These are phyloP conservation scores for Stenopsyche tienmushanensis DNA, from an alignment of 1,140 invertebrate species.

Conservation along the genomic window DNA sequence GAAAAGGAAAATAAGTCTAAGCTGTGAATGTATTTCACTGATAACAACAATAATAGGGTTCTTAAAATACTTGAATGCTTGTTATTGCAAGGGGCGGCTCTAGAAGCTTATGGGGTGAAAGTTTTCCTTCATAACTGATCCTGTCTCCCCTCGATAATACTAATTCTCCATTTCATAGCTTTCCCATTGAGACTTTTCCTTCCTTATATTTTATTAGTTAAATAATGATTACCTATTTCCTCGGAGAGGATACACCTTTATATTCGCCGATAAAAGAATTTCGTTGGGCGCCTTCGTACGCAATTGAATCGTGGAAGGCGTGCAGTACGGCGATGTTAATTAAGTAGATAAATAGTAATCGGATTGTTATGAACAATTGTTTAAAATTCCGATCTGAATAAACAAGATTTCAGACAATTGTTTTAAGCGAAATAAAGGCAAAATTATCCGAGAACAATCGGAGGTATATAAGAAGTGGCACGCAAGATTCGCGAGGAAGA, in stretches of 20 bases:
- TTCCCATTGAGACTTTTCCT: constrained; percentile 14
- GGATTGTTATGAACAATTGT: no score
- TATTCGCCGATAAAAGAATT: no score
- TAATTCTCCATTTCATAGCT: constrained; percentile 33
- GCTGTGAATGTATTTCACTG: constrained; percentile 31
- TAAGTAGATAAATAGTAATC: neutral
- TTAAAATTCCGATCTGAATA: no score
- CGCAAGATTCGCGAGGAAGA: neutral
- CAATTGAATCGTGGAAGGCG: no score
- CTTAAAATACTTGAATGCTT: constrained; percentile 34
- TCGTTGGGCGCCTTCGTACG: no score
- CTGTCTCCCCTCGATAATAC: constrained; percentile 34
- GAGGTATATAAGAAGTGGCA: neutral
- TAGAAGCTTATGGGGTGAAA: neutral
- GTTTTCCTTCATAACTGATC: constrained; percentile 27
- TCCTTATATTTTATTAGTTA: neutral
- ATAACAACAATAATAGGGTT: constrained; percentile 37
- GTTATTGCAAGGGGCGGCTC: constrained; percentile 27
- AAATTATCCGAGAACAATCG: neutral
- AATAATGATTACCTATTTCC: neutral
- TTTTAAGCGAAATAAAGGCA: neutral
- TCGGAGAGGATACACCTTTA: no score
- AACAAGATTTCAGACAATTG: neutral
- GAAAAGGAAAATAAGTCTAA: neutral
- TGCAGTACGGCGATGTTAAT: neutral